phyloP scores from a whole-genome alignment of 2,888 invertebrate species.

The Rhorus exstirpatorius region DNA sequence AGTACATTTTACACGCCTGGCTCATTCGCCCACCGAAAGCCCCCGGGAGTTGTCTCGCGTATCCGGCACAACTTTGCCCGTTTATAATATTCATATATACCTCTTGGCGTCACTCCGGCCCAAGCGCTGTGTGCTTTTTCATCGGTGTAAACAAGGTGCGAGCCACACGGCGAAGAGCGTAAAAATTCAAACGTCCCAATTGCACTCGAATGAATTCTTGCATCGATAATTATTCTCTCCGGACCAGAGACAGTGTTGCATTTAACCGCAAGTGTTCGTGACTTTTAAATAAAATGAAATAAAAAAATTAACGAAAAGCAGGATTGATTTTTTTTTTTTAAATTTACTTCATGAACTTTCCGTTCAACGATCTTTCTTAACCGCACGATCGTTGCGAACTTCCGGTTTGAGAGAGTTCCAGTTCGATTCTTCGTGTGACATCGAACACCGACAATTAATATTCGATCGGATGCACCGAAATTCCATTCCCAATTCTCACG shows the following conservation, averaged over 20 bases:
- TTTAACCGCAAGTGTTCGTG: not conserved
- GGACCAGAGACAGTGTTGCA: not conserved
- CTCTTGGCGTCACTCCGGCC: no score
- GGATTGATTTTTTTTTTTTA: constrained; percentile 3
- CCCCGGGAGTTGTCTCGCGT: constrained; percentile 63
- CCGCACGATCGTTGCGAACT: constrained; percentile 36
- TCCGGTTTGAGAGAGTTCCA: constrained; percentile 20
- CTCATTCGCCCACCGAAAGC: constrained; percentile 62
- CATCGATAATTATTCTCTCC: not conserved
- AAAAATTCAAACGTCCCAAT: constrained; percentile 47
- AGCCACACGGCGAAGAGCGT: constrained; percentile 44
- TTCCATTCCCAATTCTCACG: not conserved
- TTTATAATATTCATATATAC: not conserved
- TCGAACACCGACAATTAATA: constrained; percentile 21
- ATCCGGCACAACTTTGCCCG: constrained; percentile 43
- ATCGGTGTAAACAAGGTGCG: constrained; percentile 66
- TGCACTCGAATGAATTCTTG: not conserved
- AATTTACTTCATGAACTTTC: constrained; percentile 28
- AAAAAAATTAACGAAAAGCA: no score
- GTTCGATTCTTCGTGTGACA: not conserved
- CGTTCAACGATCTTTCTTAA: constrained; percentile 32
- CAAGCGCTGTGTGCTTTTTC: constrained; percentile 28
- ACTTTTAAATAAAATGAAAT: not conserved
- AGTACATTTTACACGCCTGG: constrained; percentile 49
- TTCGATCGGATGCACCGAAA: constrained; percentile 31